These are phyloP conservation scores for Pelochelys cantorii DNA, from an alignment of 2,797 vertebrate genomes.

Conservation along the genomic window DNA sequence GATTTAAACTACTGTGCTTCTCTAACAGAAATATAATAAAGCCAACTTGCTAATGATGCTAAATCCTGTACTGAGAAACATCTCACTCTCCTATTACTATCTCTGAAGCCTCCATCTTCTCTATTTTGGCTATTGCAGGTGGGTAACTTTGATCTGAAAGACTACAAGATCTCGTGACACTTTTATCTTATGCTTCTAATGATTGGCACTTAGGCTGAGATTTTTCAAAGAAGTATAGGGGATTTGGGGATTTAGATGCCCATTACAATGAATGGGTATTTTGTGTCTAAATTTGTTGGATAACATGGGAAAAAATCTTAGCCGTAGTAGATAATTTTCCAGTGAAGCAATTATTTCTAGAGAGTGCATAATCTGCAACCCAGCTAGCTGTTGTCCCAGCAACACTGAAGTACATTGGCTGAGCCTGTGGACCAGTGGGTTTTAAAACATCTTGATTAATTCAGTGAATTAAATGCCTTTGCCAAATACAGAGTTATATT, in stretches of 20 bases:
- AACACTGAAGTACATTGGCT: neutral
- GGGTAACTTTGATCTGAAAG: neutral
- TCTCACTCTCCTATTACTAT: neutral
- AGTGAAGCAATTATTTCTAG: slow-evolving; percentile 15
- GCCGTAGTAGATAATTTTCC: neutral
- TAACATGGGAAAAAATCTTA: slow-evolving; percentile 13
- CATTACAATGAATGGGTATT: neutral
- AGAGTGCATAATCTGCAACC: neutral
- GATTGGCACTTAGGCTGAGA: neutral
- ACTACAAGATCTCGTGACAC: neutral
- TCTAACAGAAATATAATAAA: slow-evolving; percentile 23
- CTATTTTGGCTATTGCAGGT: neutral
- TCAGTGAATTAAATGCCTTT: slow-evolving; percentile 44
- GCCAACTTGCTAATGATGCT: neutral
- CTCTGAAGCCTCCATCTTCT: neutral
- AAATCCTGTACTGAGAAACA: neutral
- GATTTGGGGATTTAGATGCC: neutral
- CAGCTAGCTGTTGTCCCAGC: neutral
- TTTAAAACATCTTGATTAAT: slow-evolving; percentile 33
- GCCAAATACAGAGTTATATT: slow-evolving; percentile 46
- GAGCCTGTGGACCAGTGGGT: neutral
- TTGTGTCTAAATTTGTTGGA: neutral
- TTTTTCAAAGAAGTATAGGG: neutral
- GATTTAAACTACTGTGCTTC: neutral
- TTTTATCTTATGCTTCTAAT: neutral